Evolutionary conservation across 2,888 invertebrate genomes (phyloP), one percentile per base, ranked within the genome.

Genomic region (Gortyna flavago): DNA sequence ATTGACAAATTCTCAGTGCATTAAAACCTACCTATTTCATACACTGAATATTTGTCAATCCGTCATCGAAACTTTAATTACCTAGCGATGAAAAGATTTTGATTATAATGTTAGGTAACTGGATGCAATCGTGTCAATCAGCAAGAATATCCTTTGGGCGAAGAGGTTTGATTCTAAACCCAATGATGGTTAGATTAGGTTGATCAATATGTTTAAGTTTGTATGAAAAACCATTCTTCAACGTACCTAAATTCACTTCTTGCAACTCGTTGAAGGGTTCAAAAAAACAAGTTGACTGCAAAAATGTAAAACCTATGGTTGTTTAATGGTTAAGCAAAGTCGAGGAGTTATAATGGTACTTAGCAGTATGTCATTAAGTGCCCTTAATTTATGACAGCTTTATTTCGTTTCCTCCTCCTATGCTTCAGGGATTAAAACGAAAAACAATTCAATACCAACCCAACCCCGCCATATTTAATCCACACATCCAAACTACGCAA

Each of bases 401-500:
- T 51, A 51, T 61, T 51, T 7, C 21, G 21, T 18, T 25, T 2
- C 38, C 29, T 2, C 38, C 54, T 32, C 35, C 32, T 11, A 11
- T 0, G 18, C 29, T 54, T n/a, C 16, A 44, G 32, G 54, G 54
- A 71, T 25, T 44, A 18, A 76, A 62, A 62, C 61, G 25, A 62
- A 59, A 82, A 80, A 80, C 80, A 79, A 79, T 71, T 71, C 35
- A 77, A 72, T 41, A 72, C 18, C 79, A 44, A 29, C 75, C 75
- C 65, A 18, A 68, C 69, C 35, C 61, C 71, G 51, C 83, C 76
- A 79, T 80, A 87, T 87, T 88, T 88, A 89, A 87, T 83, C 88
- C 88, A 80, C 84, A 81, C 83, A 83, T 80, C 84, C 77, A 65
- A 87, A 88, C 83, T 80, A 77, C 76, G 83, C 78, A 80, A 80